phyloP scores from a whole-genome alignment of 2,113 vertebrate genomes.

The Chaetorhynchus papuensis region DNA sequence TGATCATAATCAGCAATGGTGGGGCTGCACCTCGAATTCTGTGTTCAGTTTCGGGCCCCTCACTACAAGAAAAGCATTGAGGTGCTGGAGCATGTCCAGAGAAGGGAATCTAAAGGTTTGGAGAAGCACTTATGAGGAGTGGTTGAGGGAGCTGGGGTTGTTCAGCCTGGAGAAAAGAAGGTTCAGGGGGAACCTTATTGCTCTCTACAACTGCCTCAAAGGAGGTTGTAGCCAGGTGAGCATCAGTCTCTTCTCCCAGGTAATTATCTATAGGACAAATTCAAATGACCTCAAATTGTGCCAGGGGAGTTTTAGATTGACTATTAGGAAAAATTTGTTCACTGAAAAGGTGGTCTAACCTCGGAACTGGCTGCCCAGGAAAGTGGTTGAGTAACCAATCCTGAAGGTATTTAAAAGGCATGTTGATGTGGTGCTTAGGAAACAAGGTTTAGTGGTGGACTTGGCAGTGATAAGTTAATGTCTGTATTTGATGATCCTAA shows the following conservation, averaged over 20 bases:
- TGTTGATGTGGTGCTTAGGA: too few species aligned
- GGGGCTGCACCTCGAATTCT: rapidly evolving
- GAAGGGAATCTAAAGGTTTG: background rate
- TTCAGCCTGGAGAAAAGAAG: background rate
- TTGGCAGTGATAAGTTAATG: background rate
- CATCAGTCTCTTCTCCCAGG: background rate
- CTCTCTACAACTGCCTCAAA: background rate
- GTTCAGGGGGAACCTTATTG: background rate
- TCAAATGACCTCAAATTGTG: background rate
- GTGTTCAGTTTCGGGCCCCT: background rate
- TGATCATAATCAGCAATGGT: background rate
- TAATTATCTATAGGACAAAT: background rate
- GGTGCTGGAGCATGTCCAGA: background rate
- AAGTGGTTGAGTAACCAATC: background rate
- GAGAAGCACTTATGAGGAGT: background rate
- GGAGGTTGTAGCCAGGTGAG: background rate
- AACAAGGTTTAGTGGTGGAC: background rate
- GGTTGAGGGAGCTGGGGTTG: background rate
- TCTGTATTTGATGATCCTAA: background rate
- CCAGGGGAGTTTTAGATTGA: background rate
- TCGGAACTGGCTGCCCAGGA: background rate
- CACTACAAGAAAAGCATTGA: background rate
- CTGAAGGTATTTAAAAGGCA: background rate
- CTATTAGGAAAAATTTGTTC: background rate
- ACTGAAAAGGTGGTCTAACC: background rate